Evolutionary conservation across 2,113 vertebrate genomes (phyloP).

Genomic region (Tragelaphus buxtoni): DNA sequence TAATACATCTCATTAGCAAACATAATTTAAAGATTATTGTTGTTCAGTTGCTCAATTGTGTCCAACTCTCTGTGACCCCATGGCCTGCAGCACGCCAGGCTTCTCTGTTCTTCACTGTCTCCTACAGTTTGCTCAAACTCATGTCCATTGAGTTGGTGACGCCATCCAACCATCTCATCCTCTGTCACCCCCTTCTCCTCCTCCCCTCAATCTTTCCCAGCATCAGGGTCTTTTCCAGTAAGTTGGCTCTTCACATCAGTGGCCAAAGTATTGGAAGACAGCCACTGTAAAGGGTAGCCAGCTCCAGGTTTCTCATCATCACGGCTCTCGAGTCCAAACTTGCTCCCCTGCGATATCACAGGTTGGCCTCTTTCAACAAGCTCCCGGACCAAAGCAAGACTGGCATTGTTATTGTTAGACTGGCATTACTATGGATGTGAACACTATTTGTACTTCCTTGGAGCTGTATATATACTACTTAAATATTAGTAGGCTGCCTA

Average conservation of each 20-base stretch:
- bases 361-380: neutral
- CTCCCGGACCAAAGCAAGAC: neutral
- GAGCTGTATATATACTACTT: neutral
- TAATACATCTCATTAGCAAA: neutral
- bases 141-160: neutral
- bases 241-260: neutral
- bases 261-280: neutral
- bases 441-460: neutral
- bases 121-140: neutral
- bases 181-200: neutral
- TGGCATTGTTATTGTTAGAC: no score
- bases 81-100: neutral
- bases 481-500: neutral
- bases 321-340: neutral
- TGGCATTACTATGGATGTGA: neutral
- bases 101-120: neutral
- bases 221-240: neutral
- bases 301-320: neutral
- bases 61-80: neutral
- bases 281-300: neutral
- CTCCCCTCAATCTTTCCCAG: neutral
- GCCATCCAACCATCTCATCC: neutral
- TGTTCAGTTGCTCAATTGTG: neutral
- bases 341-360: neutral
- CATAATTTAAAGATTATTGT: neutral